Evolutionary conservation across 53 echinoderm and acorn worm species (phyloP).

Genomic region (Luidia sarsii): DNA sequence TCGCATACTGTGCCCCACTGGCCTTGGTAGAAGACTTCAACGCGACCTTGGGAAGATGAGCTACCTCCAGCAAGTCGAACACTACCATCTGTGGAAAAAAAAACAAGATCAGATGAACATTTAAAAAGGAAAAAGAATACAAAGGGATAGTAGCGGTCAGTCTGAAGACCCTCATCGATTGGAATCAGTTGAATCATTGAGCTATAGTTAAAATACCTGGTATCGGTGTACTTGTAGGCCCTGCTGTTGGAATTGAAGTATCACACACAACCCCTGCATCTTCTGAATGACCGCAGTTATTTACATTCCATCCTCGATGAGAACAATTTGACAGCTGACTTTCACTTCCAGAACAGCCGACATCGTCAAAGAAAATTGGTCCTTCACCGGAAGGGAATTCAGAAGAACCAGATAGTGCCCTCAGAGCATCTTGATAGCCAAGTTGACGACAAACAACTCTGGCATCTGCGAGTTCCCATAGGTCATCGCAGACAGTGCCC

Average conservation of each 20-base stretch:
- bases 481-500: not conserved
- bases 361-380: not conserved
- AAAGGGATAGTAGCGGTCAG: too few species aligned
- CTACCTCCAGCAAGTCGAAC: not conserved
- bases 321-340: not conserved
- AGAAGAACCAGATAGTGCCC: not conserved
- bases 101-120: too few species aligned
- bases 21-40: constrained; percentile 28
- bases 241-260: too few species aligned
- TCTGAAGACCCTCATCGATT: too few species aligned
- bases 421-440: not conserved
- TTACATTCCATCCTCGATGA: not conserved
- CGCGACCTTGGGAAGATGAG: constrained; percentile 2
- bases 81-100: constrained; percentile 41
- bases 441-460: not conserved
- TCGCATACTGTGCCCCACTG: constrained; percentile 42
- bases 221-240: too few species aligned
- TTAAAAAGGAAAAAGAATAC: too few species aligned
- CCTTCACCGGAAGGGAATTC: not conserved
- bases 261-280: constrained; percentile 16
- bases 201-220: too few species aligned
- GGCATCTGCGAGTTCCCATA: not conserved
- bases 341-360: not conserved
- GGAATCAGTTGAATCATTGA: too few species aligned
- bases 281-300: constrained; percentile 35